These are phyloP conservation scores for Amazona vittata DNA, from an alignment of 2,113 vertebrate species.

Conservation along the genomic window DNA sequence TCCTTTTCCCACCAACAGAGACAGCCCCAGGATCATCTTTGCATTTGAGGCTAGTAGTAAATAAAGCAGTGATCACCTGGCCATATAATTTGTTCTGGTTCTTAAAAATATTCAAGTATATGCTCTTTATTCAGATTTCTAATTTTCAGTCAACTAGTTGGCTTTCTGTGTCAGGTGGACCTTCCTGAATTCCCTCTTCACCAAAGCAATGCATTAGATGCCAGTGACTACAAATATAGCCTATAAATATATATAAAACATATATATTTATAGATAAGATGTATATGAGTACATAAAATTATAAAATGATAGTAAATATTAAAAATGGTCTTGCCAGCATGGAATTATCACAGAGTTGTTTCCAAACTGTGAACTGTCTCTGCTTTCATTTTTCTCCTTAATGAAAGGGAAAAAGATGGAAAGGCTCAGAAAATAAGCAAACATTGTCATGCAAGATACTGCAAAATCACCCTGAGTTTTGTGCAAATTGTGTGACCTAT, in stretches of 20 bases:
- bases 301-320: background rate
- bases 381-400: background rate
- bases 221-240: background rate
- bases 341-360: background rate
- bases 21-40: background rate
- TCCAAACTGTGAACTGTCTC: background rate
- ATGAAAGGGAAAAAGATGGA: background rate
- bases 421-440: background rate
- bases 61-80: background rate
- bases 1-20: background rate
- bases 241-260: background rate
- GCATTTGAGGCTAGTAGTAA: background rate
- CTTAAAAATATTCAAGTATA: background rate
- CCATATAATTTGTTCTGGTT: background rate
- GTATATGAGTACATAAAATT: background rate
- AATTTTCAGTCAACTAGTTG: background rate
- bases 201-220: background rate
- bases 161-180: background rate
- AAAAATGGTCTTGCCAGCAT: background rate
- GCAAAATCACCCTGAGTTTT: background rate
- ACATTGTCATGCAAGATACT: background rate
- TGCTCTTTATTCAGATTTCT: background rate
- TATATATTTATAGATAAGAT: background rate
- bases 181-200: background rate
- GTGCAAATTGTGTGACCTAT: rapidly evolving